A percentile compares a stretch with the other conserved stretches of the same genome.
Evolutionary conservation across 2,797 vertebrate species (phyloP).

Genomic region (Sitta carolinensis): DNA sequence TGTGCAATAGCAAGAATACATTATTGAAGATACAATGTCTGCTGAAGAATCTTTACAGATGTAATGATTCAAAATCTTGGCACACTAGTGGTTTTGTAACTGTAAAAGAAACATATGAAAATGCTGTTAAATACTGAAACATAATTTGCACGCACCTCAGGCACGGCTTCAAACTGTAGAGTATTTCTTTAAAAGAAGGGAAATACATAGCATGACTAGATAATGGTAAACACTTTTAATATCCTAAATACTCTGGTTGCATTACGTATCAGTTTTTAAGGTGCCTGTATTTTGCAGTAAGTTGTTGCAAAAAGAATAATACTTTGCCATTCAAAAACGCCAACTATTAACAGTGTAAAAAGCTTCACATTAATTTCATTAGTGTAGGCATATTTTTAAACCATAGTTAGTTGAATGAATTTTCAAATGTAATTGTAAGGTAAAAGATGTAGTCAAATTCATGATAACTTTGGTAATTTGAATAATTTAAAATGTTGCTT

Average conservation of each 20-base stretch:
- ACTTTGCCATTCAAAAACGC: conserved; percentile 39
- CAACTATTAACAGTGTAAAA: conserved; percentile 8
- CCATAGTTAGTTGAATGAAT: not conserved
- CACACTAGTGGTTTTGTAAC: conserved; percentile 17
- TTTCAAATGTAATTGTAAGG: conserved; percentile 8
- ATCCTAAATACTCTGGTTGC: conserved; percentile 11
- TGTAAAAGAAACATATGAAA: conserved; percentile 19
- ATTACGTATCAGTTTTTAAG: conserved; percentile 52
- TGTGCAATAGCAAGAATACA: conserved; percentile 23
- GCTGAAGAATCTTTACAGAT: conserved; percentile 6
- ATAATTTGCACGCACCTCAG: conserved; percentile 34
- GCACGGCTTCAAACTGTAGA: not conserved
- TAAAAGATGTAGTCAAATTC: not conserved
- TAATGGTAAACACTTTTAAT: conserved; percentile 18
- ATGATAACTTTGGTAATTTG: not conserved
- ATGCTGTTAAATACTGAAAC: conserved; percentile 28
- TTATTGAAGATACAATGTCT: not conserved
- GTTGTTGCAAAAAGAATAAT: conserved; percentile 32
- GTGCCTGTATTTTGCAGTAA: conserved; percentile 54
- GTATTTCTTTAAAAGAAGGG: conserved; percentile 48
- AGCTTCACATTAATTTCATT: not conserved
- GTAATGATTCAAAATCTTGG: conserved; percentile 22
- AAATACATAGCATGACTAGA: conserved; percentile 27
- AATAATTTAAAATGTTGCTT: conserved; percentile 31
- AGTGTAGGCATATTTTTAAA: conserved; percentile 16